Evolutionary conservation across 37 sponge, comb jelly and placozoan genomes (phyloP), one percentile per base, ranked within the genome.

Genomic region (Agelas oroides): DNA sequence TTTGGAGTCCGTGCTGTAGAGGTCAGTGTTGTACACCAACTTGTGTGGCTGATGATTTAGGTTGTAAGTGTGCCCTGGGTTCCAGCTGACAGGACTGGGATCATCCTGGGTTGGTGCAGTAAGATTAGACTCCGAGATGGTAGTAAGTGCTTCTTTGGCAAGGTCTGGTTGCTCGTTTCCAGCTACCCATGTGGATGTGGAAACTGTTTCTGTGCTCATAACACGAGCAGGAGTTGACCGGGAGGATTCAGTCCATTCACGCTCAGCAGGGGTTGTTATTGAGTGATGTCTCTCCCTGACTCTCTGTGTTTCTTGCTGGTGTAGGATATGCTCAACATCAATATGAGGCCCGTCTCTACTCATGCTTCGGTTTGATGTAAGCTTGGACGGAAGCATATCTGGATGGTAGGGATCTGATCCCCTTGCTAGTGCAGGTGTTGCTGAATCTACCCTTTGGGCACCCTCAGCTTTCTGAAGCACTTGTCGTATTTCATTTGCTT

Each of bases 71-170:
- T 61, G 25, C 12, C 27, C 63, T 5, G 25, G 5, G 27, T 61
- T 61, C 19, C 73, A 39, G 5, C n/a, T 20, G 23, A 27, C n/a
- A 20, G 73, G 73, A 28, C 33, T 58, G 17, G 76, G 32, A 31
- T 75, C 76, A 20, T 75, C 76, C 76, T 75, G 76, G 20, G 76
- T 75, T 2, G 76, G 76, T 33, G 55, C 76, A 27, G 76, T 75
- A 35, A 75, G 58, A 20, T 21, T 32, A 5, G 76, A 75, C 32
- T n/a, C 76, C 18, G 76, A 75, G 1, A 75, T 75, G 59, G 76
- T 75, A 35, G 17, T 58, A 1, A 58, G 18, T 13, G 28, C 2
- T 20, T 75, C 76, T 32, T 59, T 24, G 18, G 59, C 59, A 32
- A 75, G 19, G 21, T 75, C 76, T 1, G 76, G 76, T 31, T 16